Evolutionary conservation across 2,888 invertebrate species (phyloP).

Genomic region (Agrilus mali): DNA sequence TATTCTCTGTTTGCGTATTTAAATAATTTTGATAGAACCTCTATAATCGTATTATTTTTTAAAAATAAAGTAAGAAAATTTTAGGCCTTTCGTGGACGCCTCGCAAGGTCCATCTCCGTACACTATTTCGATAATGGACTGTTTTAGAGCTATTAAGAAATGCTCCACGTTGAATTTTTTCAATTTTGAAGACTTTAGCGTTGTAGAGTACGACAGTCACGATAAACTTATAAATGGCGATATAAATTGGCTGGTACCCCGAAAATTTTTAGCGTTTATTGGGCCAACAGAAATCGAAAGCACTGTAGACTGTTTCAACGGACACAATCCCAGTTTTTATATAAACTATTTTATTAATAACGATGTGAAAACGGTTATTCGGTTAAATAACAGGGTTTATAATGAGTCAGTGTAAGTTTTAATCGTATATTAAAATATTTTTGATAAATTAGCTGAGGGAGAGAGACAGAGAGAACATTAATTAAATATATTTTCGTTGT

Average conservation of each 20-base stretch:
- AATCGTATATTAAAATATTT: slow-evolving; percentile 1
- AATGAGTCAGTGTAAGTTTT: slow-evolving; percentile 51
- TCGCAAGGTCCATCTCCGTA: slow-evolving; percentile 62
- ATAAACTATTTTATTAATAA: slow-evolving; percentile 72
- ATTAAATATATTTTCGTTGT: too few species aligned
- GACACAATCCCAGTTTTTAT: slow-evolving; percentile 67
- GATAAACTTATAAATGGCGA: slow-evolving; percentile 77
- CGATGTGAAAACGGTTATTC: slow-evolving; percentile 67
- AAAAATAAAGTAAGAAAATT: slow-evolving; percentile 4
- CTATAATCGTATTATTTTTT: neutral
- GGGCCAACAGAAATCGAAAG: slow-evolving; percentile 50
- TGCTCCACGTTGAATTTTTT: slow-evolving; percentile 64
- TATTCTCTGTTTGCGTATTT: too few species aligned
- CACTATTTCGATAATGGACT: slow-evolving; percentile 57
- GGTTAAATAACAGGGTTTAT: slow-evolving; percentile 75
- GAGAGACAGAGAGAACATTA: too few species aligned
- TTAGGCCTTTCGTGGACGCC: slow-evolving; percentile 62
- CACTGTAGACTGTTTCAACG: slow-evolving; percentile 28
- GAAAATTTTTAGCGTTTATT: slow-evolving; percentile 75
- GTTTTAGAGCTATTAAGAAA: slow-evolving; percentile 53
- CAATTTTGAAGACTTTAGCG: slow-evolving; percentile 71
- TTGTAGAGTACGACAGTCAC: slow-evolving; percentile 69
- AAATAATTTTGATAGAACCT: neutral
- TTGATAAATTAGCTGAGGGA: slow-evolving; percentile 6
- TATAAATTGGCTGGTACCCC: slow-evolving; percentile 80